phyloP scores from a whole-genome alignment of 2,113 vertebrate genomes.

The Pseudorectes ferrugineus region DNA sequence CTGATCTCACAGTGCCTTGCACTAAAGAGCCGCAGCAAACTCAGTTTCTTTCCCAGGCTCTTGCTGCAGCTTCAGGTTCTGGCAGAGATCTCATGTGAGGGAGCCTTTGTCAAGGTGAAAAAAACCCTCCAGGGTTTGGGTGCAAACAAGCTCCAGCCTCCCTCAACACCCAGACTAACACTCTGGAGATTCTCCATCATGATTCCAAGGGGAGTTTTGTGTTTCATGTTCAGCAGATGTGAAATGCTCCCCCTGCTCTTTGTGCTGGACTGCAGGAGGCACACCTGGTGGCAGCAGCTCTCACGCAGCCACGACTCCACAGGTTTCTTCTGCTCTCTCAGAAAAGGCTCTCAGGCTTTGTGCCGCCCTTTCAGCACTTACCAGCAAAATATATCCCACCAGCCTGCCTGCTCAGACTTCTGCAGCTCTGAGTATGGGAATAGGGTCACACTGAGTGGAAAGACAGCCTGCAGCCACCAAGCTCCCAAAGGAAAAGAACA shows the following conservation, averaged over 20 bases:
- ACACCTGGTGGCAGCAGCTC: not conserved
- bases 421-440: not conserved
- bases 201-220: not conserved
- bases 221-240: not conserved
- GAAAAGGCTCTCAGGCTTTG: not conserved
- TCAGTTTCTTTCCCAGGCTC: not conserved
- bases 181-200: accelerated
- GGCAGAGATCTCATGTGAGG: not conserved
- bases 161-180: not conserved
- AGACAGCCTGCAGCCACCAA: not conserved
- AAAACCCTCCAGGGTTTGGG: not conserved
- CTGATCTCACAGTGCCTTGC: not conserved
- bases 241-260: not conserved
- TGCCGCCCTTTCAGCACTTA: not conserved
- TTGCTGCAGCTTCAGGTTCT: not conserved
- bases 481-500: not conserved
- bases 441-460: not conserved
- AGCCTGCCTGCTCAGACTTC: not conserved
- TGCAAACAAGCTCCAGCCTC: not conserved
- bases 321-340: not conserved
- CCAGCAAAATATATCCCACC: not conserved
- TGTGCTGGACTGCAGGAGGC: not conserved
- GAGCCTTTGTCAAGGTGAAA: not conserved
- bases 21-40: not conserved
- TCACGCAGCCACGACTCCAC: not conserved